Conservation (phyloP, 2,888 invertebrate genomes). For the Hydrotaea diabolus region DNA sequence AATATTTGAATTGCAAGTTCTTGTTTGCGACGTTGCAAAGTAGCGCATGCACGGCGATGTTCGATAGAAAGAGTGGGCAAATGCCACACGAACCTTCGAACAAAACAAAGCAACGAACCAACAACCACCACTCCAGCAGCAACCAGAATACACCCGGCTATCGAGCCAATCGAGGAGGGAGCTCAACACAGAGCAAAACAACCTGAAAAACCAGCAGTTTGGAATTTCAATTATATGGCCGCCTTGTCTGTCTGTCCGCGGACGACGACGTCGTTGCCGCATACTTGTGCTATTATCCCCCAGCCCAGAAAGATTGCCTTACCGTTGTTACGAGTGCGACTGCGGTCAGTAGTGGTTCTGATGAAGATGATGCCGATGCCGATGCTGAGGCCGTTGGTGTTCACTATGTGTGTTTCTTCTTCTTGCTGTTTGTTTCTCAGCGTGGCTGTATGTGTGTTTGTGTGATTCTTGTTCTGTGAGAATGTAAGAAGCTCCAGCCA, state of each 20-base stretch:
- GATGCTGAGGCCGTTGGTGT: slow-evolving; percentile 34
- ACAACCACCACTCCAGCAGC: slow-evolving; percentile 33
- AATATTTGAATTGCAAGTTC: slow-evolving; percentile 50
- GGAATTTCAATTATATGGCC: slow-evolving; percentile 63
- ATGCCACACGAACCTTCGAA: slow-evolving; percentile 37
- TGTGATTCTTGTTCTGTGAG: slow-evolving; percentile 46
- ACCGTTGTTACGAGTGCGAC: slow-evolving; percentile 43
- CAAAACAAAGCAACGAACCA: slow-evolving; percentile 44
- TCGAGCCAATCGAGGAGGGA: not conserved
- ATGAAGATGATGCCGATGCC: not conserved
- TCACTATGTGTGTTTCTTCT: not conserved
- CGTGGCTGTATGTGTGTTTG: not conserved
- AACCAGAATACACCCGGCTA: not conserved
- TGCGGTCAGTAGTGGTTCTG: slow-evolving; percentile 50
- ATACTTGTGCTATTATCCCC: slow-evolving; percentile 46
- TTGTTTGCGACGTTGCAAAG: slow-evolving; percentile 28
- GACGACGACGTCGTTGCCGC: not conserved
- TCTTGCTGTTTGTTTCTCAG: not conserved
- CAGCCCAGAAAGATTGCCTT: slow-evolving; percentile 58
- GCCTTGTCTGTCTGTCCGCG: not conserved
- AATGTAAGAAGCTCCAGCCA: slow-evolving; percentile 41
- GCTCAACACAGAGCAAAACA: slow-evolving; percentile 42
- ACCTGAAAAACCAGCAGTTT: slow-evolving; percentile 64
- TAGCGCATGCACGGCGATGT: slow-evolving; percentile 28
- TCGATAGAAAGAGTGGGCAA: slow-evolving; percentile 43